Evolutionary conservation across 1,140 invertebrate species (phyloP).

Genomic region (Whitmania pigra): DNA sequence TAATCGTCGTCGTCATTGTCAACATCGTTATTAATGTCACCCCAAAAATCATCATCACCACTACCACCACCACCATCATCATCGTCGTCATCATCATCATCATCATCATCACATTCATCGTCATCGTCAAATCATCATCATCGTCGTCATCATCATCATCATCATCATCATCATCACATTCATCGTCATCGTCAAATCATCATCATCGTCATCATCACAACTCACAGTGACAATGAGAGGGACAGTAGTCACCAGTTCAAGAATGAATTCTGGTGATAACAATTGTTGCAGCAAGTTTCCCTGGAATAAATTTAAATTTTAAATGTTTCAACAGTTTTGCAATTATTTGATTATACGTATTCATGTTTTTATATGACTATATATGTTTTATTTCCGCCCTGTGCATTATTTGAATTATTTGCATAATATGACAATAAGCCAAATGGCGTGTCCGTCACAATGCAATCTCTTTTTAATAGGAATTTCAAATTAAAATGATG

Average conservation of each 20-base stretch:
- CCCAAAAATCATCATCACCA: neutral
- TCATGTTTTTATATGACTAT: no score
- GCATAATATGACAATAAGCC: no score
- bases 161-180: constrained; percentile 8
- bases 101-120: neutral
- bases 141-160: neutral
- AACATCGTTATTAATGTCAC: neutral
- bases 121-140: constrained; percentile 7
- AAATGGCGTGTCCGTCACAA: no score
- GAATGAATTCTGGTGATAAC: constrained; percentile 79
- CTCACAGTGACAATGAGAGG: constrained; percentile 57
- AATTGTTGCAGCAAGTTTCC: constrained; percentile 58
- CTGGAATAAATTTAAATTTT: neutral
- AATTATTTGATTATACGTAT: no score
- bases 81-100: neutral
- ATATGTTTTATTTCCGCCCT: no score
- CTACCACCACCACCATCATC: neutral
- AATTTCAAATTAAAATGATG: no score
- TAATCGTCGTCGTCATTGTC: neutral
- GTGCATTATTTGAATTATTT: no score
- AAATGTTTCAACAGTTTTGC: no score
- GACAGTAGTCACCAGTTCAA: constrained; percentile 86
- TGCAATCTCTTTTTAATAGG: no score
- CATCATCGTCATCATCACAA: constrained; percentile 3
- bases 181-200: neutral